These are phyloP conservation scores for Agrochola macilenta DNA, from an alignment of 2,888 invertebrate genomes.

Conservation along the genomic window DNA sequence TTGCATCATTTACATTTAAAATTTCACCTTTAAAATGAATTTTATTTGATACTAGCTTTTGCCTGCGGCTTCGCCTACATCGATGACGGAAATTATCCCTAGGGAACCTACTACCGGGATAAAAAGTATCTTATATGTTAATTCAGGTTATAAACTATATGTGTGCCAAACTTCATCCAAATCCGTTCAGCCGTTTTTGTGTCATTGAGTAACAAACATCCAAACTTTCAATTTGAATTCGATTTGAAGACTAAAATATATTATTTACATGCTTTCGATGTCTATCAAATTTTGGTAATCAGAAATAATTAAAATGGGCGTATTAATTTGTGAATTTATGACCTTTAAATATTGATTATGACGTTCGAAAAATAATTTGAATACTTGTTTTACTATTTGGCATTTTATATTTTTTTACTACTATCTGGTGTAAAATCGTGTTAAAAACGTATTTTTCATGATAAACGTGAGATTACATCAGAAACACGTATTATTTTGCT, in stretches of 20 bases:
- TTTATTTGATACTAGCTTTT: conserved; percentile 34
- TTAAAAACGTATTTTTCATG: conserved; percentile 34
- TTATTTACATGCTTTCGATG: not conserved
- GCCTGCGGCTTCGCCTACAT: no score
- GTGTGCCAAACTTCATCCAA: no score
- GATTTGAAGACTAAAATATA: no score
- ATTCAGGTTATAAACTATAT: no score
- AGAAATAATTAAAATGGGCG: conserved; percentile 18
- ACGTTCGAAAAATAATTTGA: not conserved
- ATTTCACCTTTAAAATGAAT: conserved; percentile 50
- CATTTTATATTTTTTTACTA: no score
- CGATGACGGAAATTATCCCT: no score
- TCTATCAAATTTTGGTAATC: conserved; percentile 31
- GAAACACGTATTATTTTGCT: conserved; percentile 2
- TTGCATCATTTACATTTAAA: conserved; percentile 59
- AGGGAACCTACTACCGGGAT: no score
- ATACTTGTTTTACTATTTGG: not conserved
- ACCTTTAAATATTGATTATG: not conserved
- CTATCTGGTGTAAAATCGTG: not conserved
- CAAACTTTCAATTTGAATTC: no score
- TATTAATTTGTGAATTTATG: conserved; percentile 12
- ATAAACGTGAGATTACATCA: not conserved
- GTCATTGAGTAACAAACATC: no score
- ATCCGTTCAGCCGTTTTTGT: no score
- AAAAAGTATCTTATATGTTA: no score